phyloP scores from a whole-genome alignment of 1,140 invertebrate species.

The Musca vetustissima region DNA sequence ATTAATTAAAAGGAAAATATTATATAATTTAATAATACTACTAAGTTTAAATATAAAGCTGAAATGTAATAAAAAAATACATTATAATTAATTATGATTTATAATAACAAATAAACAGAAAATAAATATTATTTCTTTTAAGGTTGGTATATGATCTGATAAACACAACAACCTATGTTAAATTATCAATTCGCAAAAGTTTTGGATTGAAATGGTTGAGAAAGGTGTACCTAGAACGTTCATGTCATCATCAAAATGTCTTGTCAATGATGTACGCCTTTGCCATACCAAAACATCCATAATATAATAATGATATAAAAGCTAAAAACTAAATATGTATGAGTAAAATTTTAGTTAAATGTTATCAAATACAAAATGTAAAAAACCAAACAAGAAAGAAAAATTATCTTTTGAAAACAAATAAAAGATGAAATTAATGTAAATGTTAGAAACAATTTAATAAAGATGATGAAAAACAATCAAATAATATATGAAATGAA shows the following conservation, averaged over 20 bases:
- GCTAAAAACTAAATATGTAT: conserved; percentile 24
- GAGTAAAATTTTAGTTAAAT: conserved; percentile 52
- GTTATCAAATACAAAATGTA: conserved; percentile 43
- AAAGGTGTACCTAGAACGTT: no score
- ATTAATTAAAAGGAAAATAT: conserved; percentile 9
- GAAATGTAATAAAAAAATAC: conserved; percentile 47
- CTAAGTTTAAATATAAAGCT: conserved; percentile 38
- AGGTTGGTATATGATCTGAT: no score
- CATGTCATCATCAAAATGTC: no score
- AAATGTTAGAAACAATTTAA: conserved; percentile 45
- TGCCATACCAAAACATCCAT: no score
- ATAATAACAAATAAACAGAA: conserved; percentile 4
- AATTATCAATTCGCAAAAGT: no score
- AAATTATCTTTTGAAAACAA: background rate
- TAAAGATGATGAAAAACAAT: conserved; percentile 8
- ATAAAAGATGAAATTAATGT: conserved; percentile 42
- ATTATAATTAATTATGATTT: conserved; percentile 18
- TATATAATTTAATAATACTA: background rate
- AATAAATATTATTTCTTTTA: no score
- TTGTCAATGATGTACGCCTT: no score
- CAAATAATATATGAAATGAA: conserved; percentile 9
- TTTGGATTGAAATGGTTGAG: no score
- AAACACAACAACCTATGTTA: no score
- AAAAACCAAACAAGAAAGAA: conserved; percentile 15
- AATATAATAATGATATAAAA: no score